These are phyloP conservation scores for Cyclargus thomasi DNA, from an alignment of 1,140 invertebrate species.

Conservation along the genomic window DNA sequence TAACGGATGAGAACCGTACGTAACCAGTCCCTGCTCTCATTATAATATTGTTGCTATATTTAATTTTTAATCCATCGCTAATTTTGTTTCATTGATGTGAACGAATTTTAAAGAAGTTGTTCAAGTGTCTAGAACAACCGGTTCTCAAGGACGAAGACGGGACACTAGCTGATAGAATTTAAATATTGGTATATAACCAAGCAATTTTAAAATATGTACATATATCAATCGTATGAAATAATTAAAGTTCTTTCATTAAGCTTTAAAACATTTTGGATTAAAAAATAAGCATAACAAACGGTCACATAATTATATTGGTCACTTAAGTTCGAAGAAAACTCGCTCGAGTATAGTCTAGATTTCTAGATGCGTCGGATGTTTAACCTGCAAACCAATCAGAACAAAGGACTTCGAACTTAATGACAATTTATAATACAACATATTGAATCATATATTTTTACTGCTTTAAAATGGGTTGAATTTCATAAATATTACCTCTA, in stretches of 20 bases:
- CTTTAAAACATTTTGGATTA: too few species aligned
- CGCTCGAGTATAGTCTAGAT: too few species aligned
- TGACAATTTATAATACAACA: too few species aligned
- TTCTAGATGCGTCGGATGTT: too few species aligned
- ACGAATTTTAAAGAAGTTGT: slow-evolving; percentile 14
- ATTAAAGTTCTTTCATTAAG: too few species aligned
- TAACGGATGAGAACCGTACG: not conserved
- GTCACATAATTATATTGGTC: too few species aligned
- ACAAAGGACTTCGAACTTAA: not conserved
- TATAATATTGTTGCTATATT: not conserved
- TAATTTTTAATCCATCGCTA: too few species aligned
- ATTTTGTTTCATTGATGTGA: slow-evolving; percentile 4
- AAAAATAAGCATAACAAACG: too few species aligned
- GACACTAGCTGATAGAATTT: slow-evolving; percentile 12
- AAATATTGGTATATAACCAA: not conserved
- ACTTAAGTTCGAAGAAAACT: not conserved
- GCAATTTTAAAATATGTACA: not conserved
- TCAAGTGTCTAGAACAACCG: slow-evolving; percentile 6
- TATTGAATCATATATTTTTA: not conserved
- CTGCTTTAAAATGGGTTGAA: not conserved
- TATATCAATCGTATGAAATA: too few species aligned
- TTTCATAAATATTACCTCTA: too few species aligned
- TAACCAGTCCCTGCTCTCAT: not conserved
- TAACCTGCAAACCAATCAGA: not conserved
- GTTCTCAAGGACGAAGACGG: slow-evolving; percentile 8